These are phyloP conservation scores for Gisinianus flammeolus DNA, from an alignment of 2,888 invertebrate species.

Conservation along the genomic window DNA sequence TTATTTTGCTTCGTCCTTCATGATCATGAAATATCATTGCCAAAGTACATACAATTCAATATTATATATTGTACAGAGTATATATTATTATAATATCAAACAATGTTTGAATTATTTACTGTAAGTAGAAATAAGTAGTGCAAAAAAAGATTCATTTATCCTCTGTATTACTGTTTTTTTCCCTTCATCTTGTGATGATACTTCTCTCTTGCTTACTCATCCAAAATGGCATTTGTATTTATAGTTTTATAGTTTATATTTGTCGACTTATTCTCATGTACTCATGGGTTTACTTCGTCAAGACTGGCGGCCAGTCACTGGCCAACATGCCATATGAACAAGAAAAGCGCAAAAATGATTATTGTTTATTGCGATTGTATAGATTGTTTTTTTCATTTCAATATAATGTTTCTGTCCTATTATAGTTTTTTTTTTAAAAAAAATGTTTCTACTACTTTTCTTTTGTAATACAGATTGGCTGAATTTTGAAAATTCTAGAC, in stretches of 20 bases:
- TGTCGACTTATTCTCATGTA: background rate
- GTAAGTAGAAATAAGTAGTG: background rate
- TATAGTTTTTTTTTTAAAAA: no score
- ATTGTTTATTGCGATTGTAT: no score
- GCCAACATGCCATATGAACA: no score
- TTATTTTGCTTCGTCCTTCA: background rate
- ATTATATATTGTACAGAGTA: background rate
- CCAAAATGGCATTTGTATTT: background rate
- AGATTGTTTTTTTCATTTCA: no score
- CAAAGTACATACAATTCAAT: slow-evolving; percentile 28
- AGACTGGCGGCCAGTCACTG: no score
- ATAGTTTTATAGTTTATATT: background rate
- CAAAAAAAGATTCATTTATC: background rate
- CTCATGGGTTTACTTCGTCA: background rate
- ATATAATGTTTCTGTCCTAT: no score
- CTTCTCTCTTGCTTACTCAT: no score
- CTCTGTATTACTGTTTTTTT: background rate
- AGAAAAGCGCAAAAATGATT: no score
- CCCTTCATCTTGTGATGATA: no score
- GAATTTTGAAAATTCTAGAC: no score
- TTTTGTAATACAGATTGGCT: no score
- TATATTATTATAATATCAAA: background rate
- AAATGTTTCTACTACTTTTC: no score
- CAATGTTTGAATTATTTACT: background rate
- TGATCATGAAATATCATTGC: slow-evolving; percentile 17